Conservation (phyloP, 2,113 vertebrate genomes). For the Crotalus horridus region DNA sequence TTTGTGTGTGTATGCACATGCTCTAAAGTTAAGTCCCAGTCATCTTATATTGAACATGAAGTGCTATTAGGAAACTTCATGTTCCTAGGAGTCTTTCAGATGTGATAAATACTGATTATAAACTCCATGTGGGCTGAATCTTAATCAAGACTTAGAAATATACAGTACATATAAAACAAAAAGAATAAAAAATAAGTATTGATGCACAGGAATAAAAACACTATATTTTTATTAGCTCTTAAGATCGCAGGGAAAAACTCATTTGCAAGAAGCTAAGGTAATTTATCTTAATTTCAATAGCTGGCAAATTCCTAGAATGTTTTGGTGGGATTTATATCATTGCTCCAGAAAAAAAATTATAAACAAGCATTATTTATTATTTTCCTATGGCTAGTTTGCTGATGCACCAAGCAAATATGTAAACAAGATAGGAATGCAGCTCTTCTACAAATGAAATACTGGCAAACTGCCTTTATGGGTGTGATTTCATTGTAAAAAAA, state of each 20-base stretch:
- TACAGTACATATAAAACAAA: conserved; percentile 64
- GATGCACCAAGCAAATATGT: background rate
- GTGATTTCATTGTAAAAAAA: background rate
- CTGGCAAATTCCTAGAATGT: conserved; percentile 22
- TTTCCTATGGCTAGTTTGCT: background rate
- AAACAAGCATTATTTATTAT: background rate
- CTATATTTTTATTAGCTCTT: conserved; percentile 60
- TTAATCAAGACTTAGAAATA: conserved; percentile 51
- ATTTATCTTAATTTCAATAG: conserved; percentile 43
- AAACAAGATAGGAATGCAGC: accelerated
- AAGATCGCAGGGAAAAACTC: conserved; percentile 51
- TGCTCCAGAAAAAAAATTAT: background rate
- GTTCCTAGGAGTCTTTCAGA: conserved; percentile 58
- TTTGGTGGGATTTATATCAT: conserved; percentile 43
- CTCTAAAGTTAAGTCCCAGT: conserved; percentile 30
- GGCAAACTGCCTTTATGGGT: background rate
- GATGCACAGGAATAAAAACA: conserved; percentile 54
- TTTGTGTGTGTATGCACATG: no score
- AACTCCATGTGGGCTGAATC: conserved; percentile 57
- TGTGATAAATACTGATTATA: conserved; percentile 54
- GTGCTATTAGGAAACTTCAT: conserved; percentile 58
- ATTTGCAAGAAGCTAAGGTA: conserved; percentile 27
- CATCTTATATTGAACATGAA: conserved; percentile 53
- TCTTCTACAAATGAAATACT: background rate
- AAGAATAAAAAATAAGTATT: conserved; percentile 56